Percentiles rank a stretch among this genome's conserved stretches.
These are phyloP conservation scores for Oreochromis grahami DNA, from an alignment of 2,797 vertebrate species.

Conservation along the genomic window DNA sequence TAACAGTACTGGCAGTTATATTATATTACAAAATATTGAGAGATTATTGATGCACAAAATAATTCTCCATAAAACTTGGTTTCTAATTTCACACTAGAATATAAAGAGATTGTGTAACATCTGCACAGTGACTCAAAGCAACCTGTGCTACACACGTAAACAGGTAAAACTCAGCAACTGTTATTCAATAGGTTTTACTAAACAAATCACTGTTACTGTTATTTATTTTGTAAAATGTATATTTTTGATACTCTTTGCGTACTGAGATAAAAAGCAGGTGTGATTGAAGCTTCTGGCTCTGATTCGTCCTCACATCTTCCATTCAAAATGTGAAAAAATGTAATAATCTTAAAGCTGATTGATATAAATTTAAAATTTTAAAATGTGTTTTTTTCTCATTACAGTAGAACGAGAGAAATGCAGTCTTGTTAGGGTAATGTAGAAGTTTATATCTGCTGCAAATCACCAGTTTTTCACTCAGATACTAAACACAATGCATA, in stretches of 20 bases:
- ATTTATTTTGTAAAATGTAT: neutral
- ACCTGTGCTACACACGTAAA: neutral
- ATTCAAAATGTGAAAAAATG: neutral
- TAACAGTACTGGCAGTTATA: neutral
- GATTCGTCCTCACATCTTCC: neutral
- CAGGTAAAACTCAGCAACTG: neutral
- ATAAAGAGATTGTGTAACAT: neutral
- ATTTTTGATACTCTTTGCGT: neutral
- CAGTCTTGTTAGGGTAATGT: fast-evolving
- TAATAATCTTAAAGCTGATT: neutral
- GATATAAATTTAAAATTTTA: neutral
- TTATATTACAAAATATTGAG: neutral
- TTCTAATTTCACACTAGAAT: neutral
- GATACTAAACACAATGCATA: conserved; percentile 4
- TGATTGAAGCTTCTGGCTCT: neutral
- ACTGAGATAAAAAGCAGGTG: neutral
- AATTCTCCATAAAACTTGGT: neutral
- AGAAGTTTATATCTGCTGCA: neutral
- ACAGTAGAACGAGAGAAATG: neutral
- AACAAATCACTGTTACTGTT: neutral
- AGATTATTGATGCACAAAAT: neutral
- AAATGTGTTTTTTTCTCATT: neutral
- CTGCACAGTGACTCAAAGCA: neutral
- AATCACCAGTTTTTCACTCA: neutral
- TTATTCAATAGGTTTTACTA: fast-evolving